Percentiles rank a stretch among this genome's conserved stretches.
phyloP scores from a whole-genome alignment of 2,113 vertebrate species.

The Bothrops jararaca region DNA sequence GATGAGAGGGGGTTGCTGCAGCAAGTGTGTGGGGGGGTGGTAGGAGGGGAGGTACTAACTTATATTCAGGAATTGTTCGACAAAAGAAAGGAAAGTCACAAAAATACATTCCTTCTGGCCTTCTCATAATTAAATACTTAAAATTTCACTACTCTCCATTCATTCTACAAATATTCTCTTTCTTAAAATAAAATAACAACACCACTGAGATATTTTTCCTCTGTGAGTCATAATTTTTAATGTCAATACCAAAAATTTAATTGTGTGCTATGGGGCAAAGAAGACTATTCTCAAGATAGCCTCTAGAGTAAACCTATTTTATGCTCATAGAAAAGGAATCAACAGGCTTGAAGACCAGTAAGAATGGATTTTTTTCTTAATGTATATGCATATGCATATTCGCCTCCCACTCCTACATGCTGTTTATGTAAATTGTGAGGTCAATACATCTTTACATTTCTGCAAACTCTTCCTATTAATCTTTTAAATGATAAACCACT shows the following conservation, averaged over 20 bases:
- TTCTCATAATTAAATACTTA: not conserved
- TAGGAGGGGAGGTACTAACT: not conserved
- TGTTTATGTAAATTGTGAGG: not conserved
- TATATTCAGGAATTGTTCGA: not conserved
- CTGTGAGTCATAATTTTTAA: not conserved
- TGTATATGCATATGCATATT: not conserved
- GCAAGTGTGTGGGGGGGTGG: not conserved
- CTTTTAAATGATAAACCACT: not conserved
- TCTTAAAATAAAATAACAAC: not conserved
- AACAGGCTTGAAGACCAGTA: not conserved
- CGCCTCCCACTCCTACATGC: not conserved
- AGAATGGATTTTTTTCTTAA: not conserved
- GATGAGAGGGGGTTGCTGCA: not conserved
- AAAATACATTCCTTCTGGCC: not conserved
- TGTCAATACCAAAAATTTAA: not conserved
- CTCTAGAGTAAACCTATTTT: too few species aligned
- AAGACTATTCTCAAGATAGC: not conserved
- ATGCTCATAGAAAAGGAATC: not conserved
- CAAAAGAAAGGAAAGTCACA: not conserved
- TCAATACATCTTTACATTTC: not conserved
- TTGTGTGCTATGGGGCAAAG: not conserved
- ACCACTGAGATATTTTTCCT: not conserved
- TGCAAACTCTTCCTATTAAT: not conserved
- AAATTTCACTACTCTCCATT: not conserved
- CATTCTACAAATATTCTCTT: not conserved